Conservation (phyloP, 2,888 invertebrate genomes). For the Cephus pulcher region DNA sequence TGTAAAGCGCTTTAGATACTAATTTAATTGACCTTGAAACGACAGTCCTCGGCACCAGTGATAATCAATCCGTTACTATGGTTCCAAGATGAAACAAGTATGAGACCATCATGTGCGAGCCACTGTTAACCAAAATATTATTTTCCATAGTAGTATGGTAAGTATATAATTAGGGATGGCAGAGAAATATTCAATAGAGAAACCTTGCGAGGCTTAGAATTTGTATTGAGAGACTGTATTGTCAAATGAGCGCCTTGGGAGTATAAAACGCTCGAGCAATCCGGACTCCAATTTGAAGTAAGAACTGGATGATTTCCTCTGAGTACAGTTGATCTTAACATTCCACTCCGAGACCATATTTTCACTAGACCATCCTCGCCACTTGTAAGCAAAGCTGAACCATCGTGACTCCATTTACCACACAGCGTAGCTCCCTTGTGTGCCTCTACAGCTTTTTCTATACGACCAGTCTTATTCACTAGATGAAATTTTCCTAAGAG, state of each 20-base stretch:
- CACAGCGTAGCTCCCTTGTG: constrained; percentile 91
- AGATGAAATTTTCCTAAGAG: constrained; percentile 83
- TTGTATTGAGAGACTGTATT: constrained; percentile 80
- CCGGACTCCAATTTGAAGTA: constrained; percentile 85
- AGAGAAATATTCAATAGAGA: neutral
- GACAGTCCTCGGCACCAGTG: constrained; percentile 96
- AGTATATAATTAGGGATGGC: neutral
- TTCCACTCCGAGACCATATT: constrained; percentile 96
- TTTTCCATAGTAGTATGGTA: neutral
- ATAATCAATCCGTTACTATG: constrained; percentile 89
- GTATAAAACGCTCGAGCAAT: constrained; percentile 76
- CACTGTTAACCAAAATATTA: constrained; percentile 73
- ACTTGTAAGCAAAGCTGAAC: constrained; percentile 91
- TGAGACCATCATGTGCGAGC: constrained; percentile 95
- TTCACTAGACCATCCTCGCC: constrained; percentile 98
- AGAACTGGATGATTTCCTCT: constrained; percentile 87
- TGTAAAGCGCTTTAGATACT: neutral
- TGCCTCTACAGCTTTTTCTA: constrained; percentile 93
- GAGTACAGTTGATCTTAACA: constrained; percentile 90
- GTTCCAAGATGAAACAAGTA: constrained; percentile 95
- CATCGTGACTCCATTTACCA: constrained; percentile 95
- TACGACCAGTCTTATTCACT: constrained; percentile 87
- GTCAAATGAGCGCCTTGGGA: constrained; percentile 76
- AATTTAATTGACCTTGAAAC: constrained; percentile 74
- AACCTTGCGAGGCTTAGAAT: constrained; percentile 79